A percentile compares a stretch with the other conserved stretches of the same genome.
phyloP scores from a whole-genome alignment of 1,140 invertebrate species.

The Pseudomyrmex concolor region DNA sequence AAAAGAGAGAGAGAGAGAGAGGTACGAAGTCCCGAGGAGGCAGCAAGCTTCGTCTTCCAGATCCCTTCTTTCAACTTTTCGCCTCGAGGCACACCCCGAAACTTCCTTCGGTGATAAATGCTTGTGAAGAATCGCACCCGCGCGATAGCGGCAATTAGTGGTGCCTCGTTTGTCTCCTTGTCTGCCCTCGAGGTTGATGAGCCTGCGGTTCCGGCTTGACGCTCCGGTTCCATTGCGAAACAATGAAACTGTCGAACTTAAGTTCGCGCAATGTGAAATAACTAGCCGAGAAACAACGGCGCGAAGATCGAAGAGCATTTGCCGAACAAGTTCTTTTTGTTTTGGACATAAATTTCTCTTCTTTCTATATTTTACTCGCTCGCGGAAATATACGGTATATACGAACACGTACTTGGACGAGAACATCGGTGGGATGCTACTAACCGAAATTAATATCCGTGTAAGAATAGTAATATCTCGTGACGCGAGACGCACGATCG shows the following conservation, averaged over 20 bases:
- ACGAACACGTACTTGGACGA: neutral
- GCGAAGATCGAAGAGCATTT: neutral
- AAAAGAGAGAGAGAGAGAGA: neutral
- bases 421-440: neutral
- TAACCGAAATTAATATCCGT: conserved; percentile 15
- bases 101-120: conserved; percentile 74
- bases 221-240: conserved; percentile 43
- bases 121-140: conserved; percentile 67
- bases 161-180: conserved; percentile 72
- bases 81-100: conserved; percentile 56
- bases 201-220: conserved; percentile 49
- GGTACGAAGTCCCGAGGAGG: conserved; percentile 58
- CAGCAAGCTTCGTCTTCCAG: conserved; percentile 59
- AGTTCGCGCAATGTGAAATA: neutral
- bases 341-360: neutral
- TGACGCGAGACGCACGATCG: conserved; percentile 39
- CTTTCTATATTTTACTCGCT: neutral
- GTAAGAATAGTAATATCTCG: conserved; percentile 14
- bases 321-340: neutral
- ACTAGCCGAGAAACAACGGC: neutral
- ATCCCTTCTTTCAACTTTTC: conserved; percentile 78
- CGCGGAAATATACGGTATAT: neutral
- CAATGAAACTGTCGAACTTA: conserved; percentile 47
- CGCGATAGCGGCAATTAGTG: conserved; percentile 76
- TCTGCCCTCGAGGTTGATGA: conserved; percentile 65